Base-by-base conservation (phyloP, 2,888 invertebrate genomes). In the Standfussiana lucernea region DNA sequence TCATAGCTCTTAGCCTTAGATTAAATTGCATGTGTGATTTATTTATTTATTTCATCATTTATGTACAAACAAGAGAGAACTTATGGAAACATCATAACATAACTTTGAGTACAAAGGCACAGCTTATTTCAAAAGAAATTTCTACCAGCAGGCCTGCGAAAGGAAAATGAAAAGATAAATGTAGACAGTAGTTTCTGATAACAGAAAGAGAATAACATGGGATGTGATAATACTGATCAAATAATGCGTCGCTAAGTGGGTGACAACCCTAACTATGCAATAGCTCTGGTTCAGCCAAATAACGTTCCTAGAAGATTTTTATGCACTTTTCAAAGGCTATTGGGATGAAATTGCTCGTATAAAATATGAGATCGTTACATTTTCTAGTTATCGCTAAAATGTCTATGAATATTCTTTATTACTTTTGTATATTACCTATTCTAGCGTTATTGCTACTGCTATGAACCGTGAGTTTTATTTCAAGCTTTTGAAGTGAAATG, bases 341-440 rank as follows among this genome's bases (percentile, higher is more conserved):
- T 50, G 28, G 24, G 50, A 65, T 80, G 84, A 83, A 83, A 86
- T 75, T 37, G 80, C 71, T 80, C 67, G 73, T 88, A 88, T 83
- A 86, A 83, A 86, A 77, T 65, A 72, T 72, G 67, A 77, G 67
- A 59, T 72, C 77, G 59, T 62, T 76, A 77, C 35, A n/a, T 42
- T 77, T 77, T 71, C 42, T 72, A 73, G 77, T 66, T 77, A 82
- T 75, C 40, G 37, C 59, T 76, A 50, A 72, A 79, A 86, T 50
- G 18, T 35, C 70, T 72, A 59, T 83, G 65, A 78, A 83, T 83
- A 83, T 86, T 79, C 45, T 87, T 74, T 84, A 87, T 84, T 73
- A 68, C 85, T 66, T 66, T 69, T 64, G 50, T 72, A 84, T 67
- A 79, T 84, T 75, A 75, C 35, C 47, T 72, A 66, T 83, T 77